These are phyloP conservation scores for Athrips mouffetella DNA, from an alignment of 2,888 invertebrate species.

Conservation along the genomic window DNA sequence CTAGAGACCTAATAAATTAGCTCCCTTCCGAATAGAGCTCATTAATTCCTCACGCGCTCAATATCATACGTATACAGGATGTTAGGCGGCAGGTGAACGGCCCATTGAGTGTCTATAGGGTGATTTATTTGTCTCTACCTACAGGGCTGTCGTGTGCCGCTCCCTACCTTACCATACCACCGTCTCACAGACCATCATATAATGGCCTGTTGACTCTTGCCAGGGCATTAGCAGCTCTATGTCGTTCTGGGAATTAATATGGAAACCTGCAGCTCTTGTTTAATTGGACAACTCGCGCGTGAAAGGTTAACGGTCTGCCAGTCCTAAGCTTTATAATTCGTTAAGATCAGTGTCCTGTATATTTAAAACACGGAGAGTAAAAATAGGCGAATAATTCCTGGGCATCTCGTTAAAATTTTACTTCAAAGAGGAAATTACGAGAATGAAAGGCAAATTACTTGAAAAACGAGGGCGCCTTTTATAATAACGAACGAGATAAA, in stretches of 20 bases:
- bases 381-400: neutral
- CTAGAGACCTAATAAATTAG: conserved; percentile 29
- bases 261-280: conserved; percentile 29
- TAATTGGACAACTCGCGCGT: conserved; percentile 43
- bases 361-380: neutral
- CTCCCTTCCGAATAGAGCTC: conserved; percentile 17
- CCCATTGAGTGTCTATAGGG: conserved; percentile 43
- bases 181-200: conserved; percentile 31
- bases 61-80: conserved; percentile 33
- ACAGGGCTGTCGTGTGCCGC: conserved; percentile 33
- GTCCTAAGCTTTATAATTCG: conserved; percentile 28
- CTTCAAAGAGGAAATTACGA: too few relatives aligned
- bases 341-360: conserved; percentile 22
- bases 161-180: conserved; percentile 29
- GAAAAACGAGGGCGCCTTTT: too few relatives aligned
- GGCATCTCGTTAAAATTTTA: neutral
- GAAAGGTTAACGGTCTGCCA: conserved; percentile 42
- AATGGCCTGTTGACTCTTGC: conserved; percentile 32
- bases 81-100: conserved; percentile 54
- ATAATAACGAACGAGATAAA: too few relatives aligned
- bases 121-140: conserved; percentile 60
- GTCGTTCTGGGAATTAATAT: neutral
- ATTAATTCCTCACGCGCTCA: conserved; percentile 35
- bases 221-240: conserved; percentile 18
- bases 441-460: too few relatives aligned